Evolutionary conservation across 2,888 invertebrate species (phyloP), one percentile per base, ranked within the genome.

Genomic region (Sceliomorpha sp.): DNA sequence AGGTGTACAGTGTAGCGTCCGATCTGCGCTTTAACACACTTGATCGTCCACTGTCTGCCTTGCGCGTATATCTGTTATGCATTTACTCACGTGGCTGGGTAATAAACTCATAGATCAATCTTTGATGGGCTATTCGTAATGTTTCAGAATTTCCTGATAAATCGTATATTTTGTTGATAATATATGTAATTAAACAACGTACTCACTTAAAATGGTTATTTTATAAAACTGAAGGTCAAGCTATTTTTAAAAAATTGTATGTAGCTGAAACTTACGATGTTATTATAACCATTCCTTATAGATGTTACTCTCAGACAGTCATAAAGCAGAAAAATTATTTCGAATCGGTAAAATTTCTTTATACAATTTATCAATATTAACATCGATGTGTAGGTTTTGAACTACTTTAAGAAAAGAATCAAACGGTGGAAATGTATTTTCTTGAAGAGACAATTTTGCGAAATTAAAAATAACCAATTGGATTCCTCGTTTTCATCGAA

Each of bases 61-160:
- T 7, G 9, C 37, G 26, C 37, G 37, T 50, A 59, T 17, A 36
- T 42, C 26, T 59, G 50, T 50, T 59, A 29, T 37, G 44, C 51
- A 14, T 45, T 60, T 13, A 42, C 51, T 51, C 37, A 37, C 60
- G 45, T 60, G 44, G 37, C 37, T 44, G 36, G 2, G 14, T 27
- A 44, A 29, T 36, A 60, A 60, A 51, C 44, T 60, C 51, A 60
- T 51, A 36, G 51, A 60, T 60, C 37, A 60, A 15, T 39, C 44
- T 51, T 44, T 60, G 51, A 51, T 20, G 10, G n/a, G 27, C 60
- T 44, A 17, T 36, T 36, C 32, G 40, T 17, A 56, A 45, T 20
- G 14, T 36, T 42, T 9, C n/a, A 34, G 10, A 34, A 20, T 15
- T 42, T 42, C 24, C 15, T 13, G 40, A 31, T 40, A 12, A 31